Base-by-base conservation (phyloP, 2,113 vertebrate species). In the Arvicanthis niloticus region DNA sequence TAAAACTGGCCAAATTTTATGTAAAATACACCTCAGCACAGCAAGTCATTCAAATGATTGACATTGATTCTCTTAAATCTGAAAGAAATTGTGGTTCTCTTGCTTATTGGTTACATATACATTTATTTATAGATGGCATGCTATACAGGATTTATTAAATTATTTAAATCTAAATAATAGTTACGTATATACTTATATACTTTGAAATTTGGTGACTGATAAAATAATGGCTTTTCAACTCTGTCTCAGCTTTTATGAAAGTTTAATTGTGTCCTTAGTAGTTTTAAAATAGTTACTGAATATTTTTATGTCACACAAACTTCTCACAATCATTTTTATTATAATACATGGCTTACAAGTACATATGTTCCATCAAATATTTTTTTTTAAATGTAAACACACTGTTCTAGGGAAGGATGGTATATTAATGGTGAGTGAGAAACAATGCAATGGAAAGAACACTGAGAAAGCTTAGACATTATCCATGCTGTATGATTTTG, bases 281-380 rank as follows among this genome's bases (percentile, higher is more conserved):
- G 7, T n/a, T 65, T 90, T 86, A 31, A 65, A 91, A 86, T 76
- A 93, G 76, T 60, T 22, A 19, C 3, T 42, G 24, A 94, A 75
- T n/a, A 3, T n/a, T 95, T 90, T 81, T 81, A 88, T 40, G 82
- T 94, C 76, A 17, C 42, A n/a, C 62, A 93, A 86, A 15, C 1
- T 1, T 37, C 80, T 8, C 21, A 95, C 77, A 90, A 17, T 60
- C 1, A 78, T 24, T 78, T 95, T 96, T 95, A 91, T 42, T 97
- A n/a, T 68, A 87, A 34, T 73, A 88, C 91, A 12, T n/a, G 67
- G 12, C 72, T 92, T 88, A 31, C 17, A 48, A 81, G 29, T 67
- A 12, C 19, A 95, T 48, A 24, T 87, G 70, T 95, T 9, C 21
- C 15, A 90, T 31, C 2, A 91, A 62, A 75, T 80, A 91, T n/a